Evolutionary conservation across 2,888 invertebrate genomes (phyloP).

Genomic region (Apodemia mormo): DNA sequence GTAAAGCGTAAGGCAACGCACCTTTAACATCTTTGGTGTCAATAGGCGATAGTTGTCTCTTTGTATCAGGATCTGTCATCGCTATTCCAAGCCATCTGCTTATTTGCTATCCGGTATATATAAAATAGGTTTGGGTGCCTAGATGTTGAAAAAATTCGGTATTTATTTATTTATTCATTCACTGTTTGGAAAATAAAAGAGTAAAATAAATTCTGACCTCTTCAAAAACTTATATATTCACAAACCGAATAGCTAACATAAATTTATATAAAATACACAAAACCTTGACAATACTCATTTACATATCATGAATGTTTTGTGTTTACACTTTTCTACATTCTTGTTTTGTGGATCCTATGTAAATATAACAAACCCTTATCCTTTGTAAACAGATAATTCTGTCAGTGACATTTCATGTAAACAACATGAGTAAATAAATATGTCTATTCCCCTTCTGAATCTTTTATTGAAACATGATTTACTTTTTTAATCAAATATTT

Average conservation of each 20-base stretch:
- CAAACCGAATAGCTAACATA: background rate
- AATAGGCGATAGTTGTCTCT: too few relatives aligned
- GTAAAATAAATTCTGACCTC: background rate
- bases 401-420: constrained; percentile 11
- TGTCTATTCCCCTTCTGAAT: background rate
- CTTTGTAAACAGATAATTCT: constrained; percentile 9
- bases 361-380: background rate
- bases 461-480: background rate
- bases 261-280: background rate
- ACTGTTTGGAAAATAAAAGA: too few relatives aligned
- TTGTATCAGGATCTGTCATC: too few relatives aligned
- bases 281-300: background rate
- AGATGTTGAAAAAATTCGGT: too few relatives aligned
- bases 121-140: too few relatives aligned
- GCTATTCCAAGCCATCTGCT: too few relatives aligned
- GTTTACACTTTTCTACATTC: constrained; percentile 12
- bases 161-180: too few relatives aligned
- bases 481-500: background rate
- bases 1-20: too few relatives aligned
- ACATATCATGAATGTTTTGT: constrained; percentile 1
- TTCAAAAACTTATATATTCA: background rate
- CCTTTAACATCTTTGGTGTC: too few relatives aligned
- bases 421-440: background rate
- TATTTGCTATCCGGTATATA: too few relatives aligned
- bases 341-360: constrained; percentile 18